phyloP scores from a whole-genome alignment of 1,140 invertebrate species.

The Amyelois transitella region DNA sequence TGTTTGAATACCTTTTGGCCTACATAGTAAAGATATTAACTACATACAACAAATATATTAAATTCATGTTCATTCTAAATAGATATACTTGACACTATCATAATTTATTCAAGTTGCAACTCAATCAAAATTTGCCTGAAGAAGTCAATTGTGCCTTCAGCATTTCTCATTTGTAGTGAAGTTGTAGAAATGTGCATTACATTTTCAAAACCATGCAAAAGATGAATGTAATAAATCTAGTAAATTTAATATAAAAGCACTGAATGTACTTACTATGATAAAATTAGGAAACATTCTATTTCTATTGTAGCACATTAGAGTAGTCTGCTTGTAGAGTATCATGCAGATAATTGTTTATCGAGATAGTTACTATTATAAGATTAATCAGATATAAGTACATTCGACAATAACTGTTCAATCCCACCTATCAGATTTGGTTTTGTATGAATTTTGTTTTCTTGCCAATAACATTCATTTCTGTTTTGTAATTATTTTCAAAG shows the following conservation, averaged over 20 bases:
- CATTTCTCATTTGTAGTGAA: constrained; percentile 15
- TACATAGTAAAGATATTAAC: too few relatives aligned
- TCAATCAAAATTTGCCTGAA: background rate
- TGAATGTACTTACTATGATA: constrained; percentile 18
- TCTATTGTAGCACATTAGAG: constrained; percentile 26
- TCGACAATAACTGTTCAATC: constrained; percentile 29
- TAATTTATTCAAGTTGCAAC: background rate
- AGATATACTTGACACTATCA: too few relatives aligned
- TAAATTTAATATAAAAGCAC: constrained; percentile 7
- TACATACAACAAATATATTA: too few relatives aligned
- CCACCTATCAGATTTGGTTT: constrained; percentile 23
- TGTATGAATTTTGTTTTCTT: constrained; percentile 25
- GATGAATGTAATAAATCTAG: background rate
- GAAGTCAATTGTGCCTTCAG: constrained; percentile 12
- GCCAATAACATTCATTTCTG: constrained; percentile 16
- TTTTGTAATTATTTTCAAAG: constrained; percentile 13
- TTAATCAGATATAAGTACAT: constrained; percentile 12
- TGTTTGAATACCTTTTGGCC: too few relatives aligned
- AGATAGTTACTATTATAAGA: background rate
- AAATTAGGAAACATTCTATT: constrained; percentile 13
- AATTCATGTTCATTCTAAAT: too few relatives aligned
- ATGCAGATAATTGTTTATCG: constrained; percentile 5
- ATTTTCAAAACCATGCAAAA: background rate
- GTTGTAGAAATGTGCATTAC: constrained; percentile 1
- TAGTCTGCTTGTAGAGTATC: constrained; percentile 25